Evolutionary conservation across 2,113 vertebrate species (phyloP).

Genomic region (Nymphicus hollandicus): DNA sequence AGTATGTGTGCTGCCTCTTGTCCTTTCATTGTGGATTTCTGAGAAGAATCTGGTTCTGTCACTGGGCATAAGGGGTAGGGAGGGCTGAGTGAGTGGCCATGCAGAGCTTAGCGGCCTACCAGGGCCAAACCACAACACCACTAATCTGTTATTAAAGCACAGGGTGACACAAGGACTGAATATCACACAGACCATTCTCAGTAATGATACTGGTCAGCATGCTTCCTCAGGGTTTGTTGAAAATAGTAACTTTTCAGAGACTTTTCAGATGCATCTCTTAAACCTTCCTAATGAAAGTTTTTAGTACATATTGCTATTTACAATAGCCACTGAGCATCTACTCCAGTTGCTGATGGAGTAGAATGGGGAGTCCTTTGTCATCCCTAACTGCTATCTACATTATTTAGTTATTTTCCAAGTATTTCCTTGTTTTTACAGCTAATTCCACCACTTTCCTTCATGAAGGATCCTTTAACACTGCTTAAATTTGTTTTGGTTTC

Average conservation of each 20-base stretch:
- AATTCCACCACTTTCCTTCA: not conserved
- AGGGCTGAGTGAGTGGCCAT: not conserved
- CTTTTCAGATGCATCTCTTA: not conserved
- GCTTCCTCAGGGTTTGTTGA: not conserved
- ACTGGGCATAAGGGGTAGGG: not conserved
- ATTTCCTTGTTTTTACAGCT: not conserved
- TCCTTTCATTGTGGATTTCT: not conserved
- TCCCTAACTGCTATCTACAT: not conserved
- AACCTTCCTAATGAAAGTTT: not conserved
- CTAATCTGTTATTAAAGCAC: not conserved
- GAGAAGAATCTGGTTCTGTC: not conserved
- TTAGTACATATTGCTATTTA: not conserved
- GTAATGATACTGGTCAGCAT: not conserved
- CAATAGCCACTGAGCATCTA: not conserved
- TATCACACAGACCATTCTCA: not conserved
- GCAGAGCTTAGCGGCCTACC: fast-evolving
- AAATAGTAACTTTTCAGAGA: not conserved
- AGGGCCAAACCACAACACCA: not conserved
- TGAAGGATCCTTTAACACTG: not conserved
- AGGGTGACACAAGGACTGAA: not conserved
- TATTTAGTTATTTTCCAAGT: not conserved
- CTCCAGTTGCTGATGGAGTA: not conserved
- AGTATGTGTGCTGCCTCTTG: fast-evolving
- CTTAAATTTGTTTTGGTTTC: not conserved
- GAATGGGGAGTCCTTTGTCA: not conserved